Evolutionary conservation across 2,797 vertebrate species (phyloP).

Genomic region (Sternotherus odoratus): DNA sequence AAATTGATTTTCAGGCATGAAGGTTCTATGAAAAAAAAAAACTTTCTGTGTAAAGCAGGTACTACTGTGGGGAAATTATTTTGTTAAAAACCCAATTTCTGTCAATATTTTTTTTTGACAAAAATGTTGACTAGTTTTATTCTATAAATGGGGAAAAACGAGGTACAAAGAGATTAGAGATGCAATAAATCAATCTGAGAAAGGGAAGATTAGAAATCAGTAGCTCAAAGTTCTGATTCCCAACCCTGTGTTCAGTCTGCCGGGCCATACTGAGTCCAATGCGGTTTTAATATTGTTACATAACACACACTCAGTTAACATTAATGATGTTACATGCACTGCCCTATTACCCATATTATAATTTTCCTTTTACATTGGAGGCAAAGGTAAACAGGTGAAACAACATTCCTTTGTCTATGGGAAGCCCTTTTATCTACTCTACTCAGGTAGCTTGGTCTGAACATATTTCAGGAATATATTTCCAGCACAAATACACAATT

Average conservation of each 20-base stretch:
- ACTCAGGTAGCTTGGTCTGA: too few species aligned
- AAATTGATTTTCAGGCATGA: not conserved
- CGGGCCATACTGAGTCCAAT: not conserved
- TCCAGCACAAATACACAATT: too few species aligned
- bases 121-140: not conserved
- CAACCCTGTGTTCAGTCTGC: not conserved
- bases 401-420: too few species aligned
- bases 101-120: not conserved
- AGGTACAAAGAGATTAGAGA: not conserved
- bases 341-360: not conserved
- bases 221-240: not conserved
- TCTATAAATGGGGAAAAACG: not conserved
- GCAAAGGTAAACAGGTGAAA: too few species aligned
- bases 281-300: not conserved
- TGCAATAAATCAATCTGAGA: not conserved
- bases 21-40: not conserved
- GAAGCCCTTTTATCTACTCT: too few species aligned
- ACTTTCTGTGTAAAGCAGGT: not conserved
- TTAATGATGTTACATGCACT: not conserved
- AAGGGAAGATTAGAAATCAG: not conserved
- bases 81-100: not conserved
- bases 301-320: not conserved
- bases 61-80: not conserved
- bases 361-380: too few species aligned
- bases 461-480: too few species aligned